phyloP scores from a whole-genome alignment of 2,113 vertebrate genomes.

The Sorex fumeus region DNA sequence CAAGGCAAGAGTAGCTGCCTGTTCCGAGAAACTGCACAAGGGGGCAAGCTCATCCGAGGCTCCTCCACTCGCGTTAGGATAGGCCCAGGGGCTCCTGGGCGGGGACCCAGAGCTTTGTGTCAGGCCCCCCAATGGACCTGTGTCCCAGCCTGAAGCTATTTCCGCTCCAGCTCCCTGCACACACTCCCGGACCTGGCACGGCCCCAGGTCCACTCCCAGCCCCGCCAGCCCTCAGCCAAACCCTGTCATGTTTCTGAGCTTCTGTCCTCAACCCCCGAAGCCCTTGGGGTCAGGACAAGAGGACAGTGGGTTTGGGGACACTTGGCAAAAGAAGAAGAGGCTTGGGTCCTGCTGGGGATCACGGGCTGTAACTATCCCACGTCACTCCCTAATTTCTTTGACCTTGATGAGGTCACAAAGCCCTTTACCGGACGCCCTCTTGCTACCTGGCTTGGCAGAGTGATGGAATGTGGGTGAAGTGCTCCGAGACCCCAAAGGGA shows the following conservation, averaged over 20 bases:
- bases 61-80: conserved; percentile 57
- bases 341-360: background rate
- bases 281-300: conserved; percentile 44
- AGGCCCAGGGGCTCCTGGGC: background rate
- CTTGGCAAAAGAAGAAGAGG: background rate
- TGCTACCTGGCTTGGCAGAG: conserved; percentile 65
- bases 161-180: conserved; percentile 12
- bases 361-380: background rate
- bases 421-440: conserved; percentile 54
- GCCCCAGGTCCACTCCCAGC: conserved; percentile 60
- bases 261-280: conserved; percentile 28
- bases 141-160: background rate
- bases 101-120: conserved; percentile 47
- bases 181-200: conserved; percentile 49
- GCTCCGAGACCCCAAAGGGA: conserved; percentile 54
- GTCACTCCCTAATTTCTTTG: conserved; percentile 77
- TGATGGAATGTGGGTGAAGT: conserved; percentile 71
- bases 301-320: conserved; percentile 2
- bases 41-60: conserved; percentile 53
- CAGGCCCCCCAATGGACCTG: background rate
- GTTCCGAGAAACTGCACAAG: conserved; percentile 41
- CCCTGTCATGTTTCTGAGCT: conserved; percentile 18
- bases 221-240: conserved; percentile 58
- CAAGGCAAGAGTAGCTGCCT: conserved; percentile 59
- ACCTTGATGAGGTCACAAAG: conserved; percentile 84